Evolutionary conservation across 2,797 vertebrate genomes (phyloP), one percentile per base, ranked within the genome.

Genomic region (Hydrocynus forskahlii): DNA sequence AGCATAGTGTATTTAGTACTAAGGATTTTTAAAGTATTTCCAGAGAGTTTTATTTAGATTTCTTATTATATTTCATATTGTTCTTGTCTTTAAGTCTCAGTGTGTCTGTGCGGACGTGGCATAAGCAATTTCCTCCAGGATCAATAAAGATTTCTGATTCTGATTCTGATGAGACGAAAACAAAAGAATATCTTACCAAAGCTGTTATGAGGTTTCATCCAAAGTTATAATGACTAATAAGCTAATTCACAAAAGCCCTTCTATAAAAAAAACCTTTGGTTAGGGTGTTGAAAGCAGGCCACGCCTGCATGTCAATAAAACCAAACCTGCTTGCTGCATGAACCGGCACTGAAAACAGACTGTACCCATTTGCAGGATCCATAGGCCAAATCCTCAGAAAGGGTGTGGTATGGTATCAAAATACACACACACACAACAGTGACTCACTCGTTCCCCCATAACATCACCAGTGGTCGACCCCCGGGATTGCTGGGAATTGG

Each of bases 391-490:
- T 29, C 71, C 43, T 60, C 78, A 69, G 59, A 76, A 75, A 83
- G 67, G 52, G 21, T 70, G 79, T 50, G 54, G 21, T 50, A 71
- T 10, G 70, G 57, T 74, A 63, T 50, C 59, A 62, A 71, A 45
- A 85, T 59, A 79, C 43, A 48, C 48, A 66, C 70, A 35, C n/a
- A 6, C 57, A 57, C 70, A 50, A 75, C 7, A 14, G 67, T 85
- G 85, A 88, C 60, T 88, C 83, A 86, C 70, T 78, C 29, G 50
- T 86, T 86, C 87, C 83, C 23, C 64, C 75, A 85, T 86, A 75
- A 86, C 57, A 75, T 76, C 73, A 81, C 79, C 64, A 25, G 55
- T 45, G 1, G 38, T 69, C 29, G 63, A 62, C 81, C 82, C 78
- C 48, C 9, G 55, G 83, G 75, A 63, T 38, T 78, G 62, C 74